phyloP scores from a whole-genome alignment of 2,797 vertebrate genomes.

The Acanthornis magna region DNA sequence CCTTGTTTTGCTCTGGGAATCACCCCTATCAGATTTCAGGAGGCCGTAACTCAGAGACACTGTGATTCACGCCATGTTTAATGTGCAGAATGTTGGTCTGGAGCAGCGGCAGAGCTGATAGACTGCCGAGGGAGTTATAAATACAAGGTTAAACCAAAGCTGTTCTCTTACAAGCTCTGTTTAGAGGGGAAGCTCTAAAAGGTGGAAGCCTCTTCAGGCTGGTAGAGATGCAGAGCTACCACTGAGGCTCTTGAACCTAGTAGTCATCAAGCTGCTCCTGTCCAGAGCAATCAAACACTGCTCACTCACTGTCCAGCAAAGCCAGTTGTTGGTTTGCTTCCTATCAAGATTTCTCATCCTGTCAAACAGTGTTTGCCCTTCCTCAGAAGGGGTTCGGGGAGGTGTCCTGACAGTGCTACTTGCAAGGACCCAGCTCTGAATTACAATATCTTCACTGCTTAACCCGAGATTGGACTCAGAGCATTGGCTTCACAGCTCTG shows the following conservation, averaged over 20 bases:
- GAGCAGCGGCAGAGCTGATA: neutral
- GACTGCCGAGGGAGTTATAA: neutral
- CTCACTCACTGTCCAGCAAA: neutral
- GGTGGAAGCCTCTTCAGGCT: neutral
- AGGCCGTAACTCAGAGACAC: neutral
- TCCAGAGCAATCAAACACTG: fast-evolving
- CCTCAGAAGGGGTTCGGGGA: neutral
- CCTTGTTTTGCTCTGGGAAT: constrained; percentile 34
- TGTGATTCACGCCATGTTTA: neutral
- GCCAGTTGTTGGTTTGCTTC: neutral
- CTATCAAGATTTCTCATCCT: neutral
- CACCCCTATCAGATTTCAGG: neutral
- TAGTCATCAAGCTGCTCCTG: neutral
- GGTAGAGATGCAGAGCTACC: neutral
- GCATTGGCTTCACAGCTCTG: neutral
- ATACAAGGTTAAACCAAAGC: neutral
- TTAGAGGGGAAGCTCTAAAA: neutral
- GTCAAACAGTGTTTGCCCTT: neutral
- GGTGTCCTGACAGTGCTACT: neutral
- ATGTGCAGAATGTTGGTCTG: neutral
- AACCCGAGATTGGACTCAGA: neutral
- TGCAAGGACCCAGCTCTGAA: neutral
- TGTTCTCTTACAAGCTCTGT: neutral
- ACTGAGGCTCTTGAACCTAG: neutral
- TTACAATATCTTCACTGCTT: neutral